phyloP scores from a whole-genome alignment of 92 coral and sea anemone species.

The Diadumene lineata region DNA sequence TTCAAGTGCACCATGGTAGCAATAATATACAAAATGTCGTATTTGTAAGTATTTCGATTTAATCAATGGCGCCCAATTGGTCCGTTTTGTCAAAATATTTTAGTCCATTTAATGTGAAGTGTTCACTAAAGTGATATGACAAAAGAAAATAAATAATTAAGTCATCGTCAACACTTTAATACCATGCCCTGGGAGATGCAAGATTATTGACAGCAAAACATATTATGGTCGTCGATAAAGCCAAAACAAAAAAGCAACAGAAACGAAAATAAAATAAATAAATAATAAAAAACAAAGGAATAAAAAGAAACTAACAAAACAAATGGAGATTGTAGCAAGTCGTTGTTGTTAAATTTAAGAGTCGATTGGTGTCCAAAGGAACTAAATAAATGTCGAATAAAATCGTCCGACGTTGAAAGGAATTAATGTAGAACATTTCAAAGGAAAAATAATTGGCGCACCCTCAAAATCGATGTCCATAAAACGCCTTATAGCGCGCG shows the following conservation, averaged over 20 bases:
- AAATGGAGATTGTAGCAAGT: not conserved
- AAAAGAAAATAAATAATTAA: not conserved
- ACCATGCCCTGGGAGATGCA: not conserved
- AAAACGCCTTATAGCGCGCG: too few relatives aligned
- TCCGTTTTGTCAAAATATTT: conserved; percentile 3
- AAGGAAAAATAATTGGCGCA: not conserved
- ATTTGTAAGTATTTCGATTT: not conserved
- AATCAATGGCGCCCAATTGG: not conserved
- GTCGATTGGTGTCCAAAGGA: not conserved
- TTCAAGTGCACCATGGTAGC: too few relatives aligned
- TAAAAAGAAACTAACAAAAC: too few relatives aligned
- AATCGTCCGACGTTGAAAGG: not conserved
- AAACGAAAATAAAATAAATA: too few relatives aligned
- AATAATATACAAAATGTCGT: not conserved
- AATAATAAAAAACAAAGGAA: too few relatives aligned
- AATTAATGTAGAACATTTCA: not conserved
- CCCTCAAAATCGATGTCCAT: too few relatives aligned
- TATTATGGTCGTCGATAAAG: too few relatives aligned
- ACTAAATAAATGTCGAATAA: not conserved
- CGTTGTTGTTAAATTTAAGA: not conserved
- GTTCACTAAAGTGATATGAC: not conserved
- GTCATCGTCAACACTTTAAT: not conserved
- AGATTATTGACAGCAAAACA: not conserved
- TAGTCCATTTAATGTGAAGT: not conserved
- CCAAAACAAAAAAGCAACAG: too few relatives aligned